These are phyloP conservation scores for Rhyacophila evoluta DNA, from an alignment of 2,888 invertebrate species.

Conservation along the genomic window DNA sequence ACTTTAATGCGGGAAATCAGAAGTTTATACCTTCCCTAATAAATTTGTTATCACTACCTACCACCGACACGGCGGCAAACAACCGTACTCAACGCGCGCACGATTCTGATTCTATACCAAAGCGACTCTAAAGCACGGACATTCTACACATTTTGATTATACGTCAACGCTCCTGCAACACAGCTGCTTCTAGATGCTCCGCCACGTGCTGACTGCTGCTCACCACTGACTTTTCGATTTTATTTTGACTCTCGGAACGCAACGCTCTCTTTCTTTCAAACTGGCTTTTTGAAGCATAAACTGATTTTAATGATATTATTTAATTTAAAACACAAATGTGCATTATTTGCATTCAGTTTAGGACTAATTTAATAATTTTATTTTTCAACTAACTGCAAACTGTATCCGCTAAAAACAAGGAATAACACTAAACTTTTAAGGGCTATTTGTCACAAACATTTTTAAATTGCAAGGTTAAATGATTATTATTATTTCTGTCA, in stretches of 20 bases:
- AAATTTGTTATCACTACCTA: not conserved
- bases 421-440: too few species aligned
- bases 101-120: not conserved
- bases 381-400: too few species aligned
- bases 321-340: too few species aligned
- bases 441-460: too few species aligned
- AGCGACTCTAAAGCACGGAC: not conserved
- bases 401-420: too few species aligned
- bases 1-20: not conserved
- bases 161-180: not conserved
- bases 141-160: not conserved
- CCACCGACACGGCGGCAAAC: not conserved
- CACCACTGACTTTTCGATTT: not conserved
- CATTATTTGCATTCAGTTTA: too few species aligned
- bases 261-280: constrained; percentile 1
- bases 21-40: not conserved
- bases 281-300: too few species aligned
- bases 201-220: not conserved
- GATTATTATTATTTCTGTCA: not conserved
- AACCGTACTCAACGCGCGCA: not conserved
- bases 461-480: too few species aligned
- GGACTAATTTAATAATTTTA: too few species aligned
- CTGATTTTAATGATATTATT: too few species aligned
- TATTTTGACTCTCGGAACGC: not conserved
- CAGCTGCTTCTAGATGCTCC: not conserved